Evolutionary conservation across 2,113 vertebrate species (phyloP), one percentile per base, ranked within the genome.

Genomic region (Procavia capensis): DNA sequence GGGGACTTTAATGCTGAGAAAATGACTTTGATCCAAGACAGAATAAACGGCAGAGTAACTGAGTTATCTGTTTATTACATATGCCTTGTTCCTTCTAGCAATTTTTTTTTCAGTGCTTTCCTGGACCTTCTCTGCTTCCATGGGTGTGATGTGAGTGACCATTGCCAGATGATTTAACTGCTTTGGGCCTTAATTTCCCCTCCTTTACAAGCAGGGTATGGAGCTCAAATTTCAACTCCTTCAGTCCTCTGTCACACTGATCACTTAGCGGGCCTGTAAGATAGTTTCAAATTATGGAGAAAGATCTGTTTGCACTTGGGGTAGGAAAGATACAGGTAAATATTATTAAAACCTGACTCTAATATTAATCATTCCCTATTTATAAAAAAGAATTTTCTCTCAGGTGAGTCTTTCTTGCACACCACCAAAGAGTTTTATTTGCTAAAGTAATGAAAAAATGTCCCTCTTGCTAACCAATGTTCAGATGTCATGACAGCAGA

Each of bases 1-100:
- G 25, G n/a, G 43, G 36, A 91, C 68, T 88, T 82, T 79, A 82
- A 66, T 91, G 45, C 43, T 83, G 34, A 94, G 47, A 95, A 90
- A 89, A 79, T 91, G 27, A 86, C 80, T 95, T 85, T 80, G 63
- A 93, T 9, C 64, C 24, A 80, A 81, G 90, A 80, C 3, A 78
- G 50, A 89, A 82, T 79, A 50, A 85, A 91, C 74, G 87, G 5
- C 29, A 74, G 36, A 76, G 39, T 76, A 81, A 88, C 2, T 64
- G 36, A 59, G 59, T 61, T 93, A 88, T 24, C 39, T 10, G 8
- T 81, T 72, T 74, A 91, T 90, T 90, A 92, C 82, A 79, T n/a
- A 72, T 57, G 17, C n/a, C n/a, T 61, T 81, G 61, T 64, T 94
- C 90, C 90, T 93, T 47, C 90, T 91, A 84, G 47, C 47, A 72